A percentile compares a stretch with the other conserved stretches of the same genome.
Conservation (phyloP, 2,888 invertebrate species). For the Nomada fucata region DNA sequence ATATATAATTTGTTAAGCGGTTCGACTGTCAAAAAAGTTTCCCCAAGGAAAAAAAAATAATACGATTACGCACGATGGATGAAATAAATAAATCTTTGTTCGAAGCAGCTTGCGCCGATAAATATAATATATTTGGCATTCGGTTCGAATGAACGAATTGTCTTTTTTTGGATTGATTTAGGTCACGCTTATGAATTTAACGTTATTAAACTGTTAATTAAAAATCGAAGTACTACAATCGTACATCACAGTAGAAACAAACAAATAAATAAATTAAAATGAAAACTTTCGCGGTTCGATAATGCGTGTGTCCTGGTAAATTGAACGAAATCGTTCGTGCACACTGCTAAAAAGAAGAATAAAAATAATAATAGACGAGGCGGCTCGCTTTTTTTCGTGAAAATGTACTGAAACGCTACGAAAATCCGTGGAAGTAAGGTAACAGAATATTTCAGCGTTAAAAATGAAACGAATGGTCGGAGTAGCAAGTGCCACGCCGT, state of each 20-base stretch:
- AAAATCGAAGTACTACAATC: background rate
- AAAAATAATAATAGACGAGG: background rate
- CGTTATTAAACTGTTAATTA: background rate
- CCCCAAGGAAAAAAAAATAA: background rate
- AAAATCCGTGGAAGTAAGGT: background rate
- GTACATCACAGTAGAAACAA: background rate
- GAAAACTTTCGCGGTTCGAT: background rate
- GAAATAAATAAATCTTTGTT: background rate
- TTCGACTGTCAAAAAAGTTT: no score
- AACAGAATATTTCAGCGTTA: background rate
- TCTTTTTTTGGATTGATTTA: background rate
- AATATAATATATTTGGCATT: background rate
- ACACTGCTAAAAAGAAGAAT: background rate
- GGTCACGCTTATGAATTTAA: background rate
- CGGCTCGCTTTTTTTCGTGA: background rate
- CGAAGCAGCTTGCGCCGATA: background rate
- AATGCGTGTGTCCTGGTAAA: background rate
- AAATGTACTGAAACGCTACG: no score
- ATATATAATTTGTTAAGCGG: no score
- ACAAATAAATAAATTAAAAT: background rate
- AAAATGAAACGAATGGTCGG: background rate
- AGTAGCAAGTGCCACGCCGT: background rate
- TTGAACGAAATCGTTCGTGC: background rate
- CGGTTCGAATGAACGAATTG: background rate
- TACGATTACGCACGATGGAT: background rate